These are phyloP conservation scores for Drosophila subsilvestris DNA, from an alignment of 2,888 invertebrate genomes.

Conservation along the genomic window DNA sequence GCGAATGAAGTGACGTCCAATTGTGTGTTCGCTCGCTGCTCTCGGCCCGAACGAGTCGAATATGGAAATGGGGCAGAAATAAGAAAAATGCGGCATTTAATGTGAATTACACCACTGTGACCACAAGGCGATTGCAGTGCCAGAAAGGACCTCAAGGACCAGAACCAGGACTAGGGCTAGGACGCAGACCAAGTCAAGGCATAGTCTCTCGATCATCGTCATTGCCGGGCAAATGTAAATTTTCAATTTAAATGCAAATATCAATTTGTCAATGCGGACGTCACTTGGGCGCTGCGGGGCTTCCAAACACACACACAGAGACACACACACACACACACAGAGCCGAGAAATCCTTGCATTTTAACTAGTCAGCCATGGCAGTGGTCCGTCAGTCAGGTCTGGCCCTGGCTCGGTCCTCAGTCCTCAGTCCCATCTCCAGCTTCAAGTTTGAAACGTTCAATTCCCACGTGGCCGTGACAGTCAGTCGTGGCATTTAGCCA, in stretches of 20 bases:
- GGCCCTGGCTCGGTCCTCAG: slow-evolving; percentile 9
- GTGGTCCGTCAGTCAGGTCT: slow-evolving; percentile 40
- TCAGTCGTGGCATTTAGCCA: slow-evolving; percentile 77
- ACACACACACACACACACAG: slow-evolving; percentile 4
- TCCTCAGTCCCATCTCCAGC: neutral
- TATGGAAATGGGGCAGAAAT: slow-evolving; percentile 69
- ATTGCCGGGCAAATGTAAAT: slow-evolving; percentile 82
- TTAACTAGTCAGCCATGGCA: slow-evolving; percentile 75
- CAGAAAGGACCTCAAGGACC: slow-evolving; percentile 1
- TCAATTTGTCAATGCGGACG: slow-evolving; percentile 84
- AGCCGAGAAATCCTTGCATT: slow-evolving; percentile 72
- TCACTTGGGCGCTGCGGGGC: slow-evolving; percentile 23
- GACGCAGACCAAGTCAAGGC: neutral
- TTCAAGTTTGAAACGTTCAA: slow-evolving; percentile 38
- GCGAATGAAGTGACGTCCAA: slow-evolving; percentile 70
- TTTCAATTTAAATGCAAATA: slow-evolving; percentile 85
- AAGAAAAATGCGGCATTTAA: slow-evolving; percentile 82
- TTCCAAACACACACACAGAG: slow-evolving; percentile 6
- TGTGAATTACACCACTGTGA: slow-evolving; percentile 84
- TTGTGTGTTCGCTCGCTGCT: slow-evolving; percentile 2
- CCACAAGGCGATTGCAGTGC: slow-evolving; percentile 66
- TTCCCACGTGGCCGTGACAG: slow-evolving; percentile 72
- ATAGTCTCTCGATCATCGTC: slow-evolving; percentile 61
- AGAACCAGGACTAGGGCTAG: neutral
- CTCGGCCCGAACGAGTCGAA: slow-evolving; percentile 10